A percentile compares a stretch with the other conserved stretches of the same genome.
Conservation (phyloP, 2,113 vertebrate genomes). For the Furnarius figulus region DNA sequence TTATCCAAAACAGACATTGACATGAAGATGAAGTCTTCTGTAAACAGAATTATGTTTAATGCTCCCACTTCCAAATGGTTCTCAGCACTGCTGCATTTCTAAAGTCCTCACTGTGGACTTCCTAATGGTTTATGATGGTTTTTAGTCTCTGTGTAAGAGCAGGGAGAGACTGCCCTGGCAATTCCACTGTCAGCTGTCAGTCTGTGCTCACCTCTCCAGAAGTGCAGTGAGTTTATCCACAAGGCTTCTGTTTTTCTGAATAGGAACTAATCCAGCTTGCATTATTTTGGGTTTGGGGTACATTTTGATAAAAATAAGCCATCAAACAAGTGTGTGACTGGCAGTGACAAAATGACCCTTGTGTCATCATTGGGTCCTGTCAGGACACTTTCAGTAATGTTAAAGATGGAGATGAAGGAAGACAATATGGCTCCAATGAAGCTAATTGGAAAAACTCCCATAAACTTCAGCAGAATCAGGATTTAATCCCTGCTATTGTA, state of each 20-base stretch:
- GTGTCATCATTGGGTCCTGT: not conserved
- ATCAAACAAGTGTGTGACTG: not conserved
- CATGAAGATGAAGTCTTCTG: not conserved
- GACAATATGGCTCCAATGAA: not conserved
- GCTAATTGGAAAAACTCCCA: not conserved
- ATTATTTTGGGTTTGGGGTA: no score
- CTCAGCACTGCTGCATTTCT: not conserved
- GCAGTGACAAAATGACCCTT: not conserved
- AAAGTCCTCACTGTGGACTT: not conserved
- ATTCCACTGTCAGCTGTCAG: not conserved
- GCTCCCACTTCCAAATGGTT: not conserved
- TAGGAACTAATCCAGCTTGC: not conserved
- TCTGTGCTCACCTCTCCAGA: not conserved
- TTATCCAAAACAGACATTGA: not conserved
- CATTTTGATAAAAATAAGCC: not conserved
- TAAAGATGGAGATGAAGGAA: not conserved
- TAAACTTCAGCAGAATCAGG: not conserved
- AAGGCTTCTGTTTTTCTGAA: not conserved
- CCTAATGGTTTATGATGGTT: not conserved
- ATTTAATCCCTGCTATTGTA: conserved; percentile 31
- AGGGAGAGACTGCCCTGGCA: not conserved
- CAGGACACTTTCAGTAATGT: not conserved
- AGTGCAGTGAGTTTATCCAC: not conserved
- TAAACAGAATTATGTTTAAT: not conserved
- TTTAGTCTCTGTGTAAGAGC: not conserved